These are phyloP conservation scores for Toxonevra muliebris DNA, from an alignment of 2,888 invertebrate species.

Conservation along the genomic window DNA sequence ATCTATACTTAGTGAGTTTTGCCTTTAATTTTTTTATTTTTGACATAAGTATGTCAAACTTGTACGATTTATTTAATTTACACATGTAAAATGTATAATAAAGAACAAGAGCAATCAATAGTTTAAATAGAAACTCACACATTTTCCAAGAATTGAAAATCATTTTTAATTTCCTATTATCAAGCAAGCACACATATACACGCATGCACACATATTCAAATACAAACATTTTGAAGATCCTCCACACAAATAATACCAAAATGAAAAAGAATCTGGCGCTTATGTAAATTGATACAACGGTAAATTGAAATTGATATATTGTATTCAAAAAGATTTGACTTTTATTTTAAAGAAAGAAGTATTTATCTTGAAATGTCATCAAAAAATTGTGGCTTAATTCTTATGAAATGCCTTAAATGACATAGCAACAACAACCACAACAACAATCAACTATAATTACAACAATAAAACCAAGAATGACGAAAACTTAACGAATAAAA, in stretches of 20 bases:
- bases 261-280: conserved; percentile 28
- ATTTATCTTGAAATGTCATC: conserved; percentile 41
- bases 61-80: too few relatives aligned
- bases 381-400: conserved; percentile 39
- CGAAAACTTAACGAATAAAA: conserved; percentile 18
- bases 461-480: conserved; percentile 28
- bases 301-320: conserved; percentile 42
- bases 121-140: too few relatives aligned
- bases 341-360: conserved; percentile 36
- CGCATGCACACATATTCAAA: too few relatives aligned
- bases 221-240: conserved; percentile 10
- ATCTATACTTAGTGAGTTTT: too few relatives aligned
- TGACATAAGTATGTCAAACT: too few relatives aligned
- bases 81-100: too few relatives aligned
- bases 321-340: conserved; percentile 38
- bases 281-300: conserved; percentile 34
- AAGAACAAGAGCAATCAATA: too few relatives aligned
- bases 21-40: too few relatives aligned
- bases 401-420: conserved; percentile 34
- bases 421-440: conserved; percentile 41
- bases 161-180: too few relatives aligned
- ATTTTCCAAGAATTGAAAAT: too few relatives aligned
- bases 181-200: too few relatives aligned
- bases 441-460: conserved; percentile 21
- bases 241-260: conserved; percentile 20